Evolutionary conservation across 2,888 invertebrate genomes (phyloP).

Genomic region (Amphipoea lucens): DNA sequence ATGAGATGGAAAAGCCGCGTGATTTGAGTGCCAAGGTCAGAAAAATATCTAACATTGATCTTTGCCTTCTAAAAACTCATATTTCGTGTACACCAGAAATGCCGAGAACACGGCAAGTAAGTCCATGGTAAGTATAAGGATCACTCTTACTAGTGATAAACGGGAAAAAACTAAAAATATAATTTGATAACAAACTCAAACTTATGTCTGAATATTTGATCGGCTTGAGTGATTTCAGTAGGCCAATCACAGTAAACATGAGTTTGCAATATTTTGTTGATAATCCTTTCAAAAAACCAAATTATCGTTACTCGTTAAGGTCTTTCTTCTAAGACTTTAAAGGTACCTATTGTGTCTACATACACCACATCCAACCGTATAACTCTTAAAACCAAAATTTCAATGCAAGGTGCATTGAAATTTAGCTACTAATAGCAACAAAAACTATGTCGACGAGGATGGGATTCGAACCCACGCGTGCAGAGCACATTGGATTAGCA

Average conservation of each 20-base stretch:
- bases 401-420: background rate
- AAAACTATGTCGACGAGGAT: slow-evolving; percentile 91
- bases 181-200: background rate
- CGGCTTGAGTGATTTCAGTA: background rate
- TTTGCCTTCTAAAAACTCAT: background rate
- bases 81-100: background rate
- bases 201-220: background rate
- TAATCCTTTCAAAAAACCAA: background rate
- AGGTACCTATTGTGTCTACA: background rate
- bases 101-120: background rate
- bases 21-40: background rate
- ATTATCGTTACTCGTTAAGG: background rate
- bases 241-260: background rate
- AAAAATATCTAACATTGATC: background rate
- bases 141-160: background rate
- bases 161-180: too few relatives aligned
- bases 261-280: too few relatives aligned
- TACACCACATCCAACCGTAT: background rate
- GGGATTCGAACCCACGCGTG: slow-evolving; percentile 96
- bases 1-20: background rate
- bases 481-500: slow-evolving; percentile 96
- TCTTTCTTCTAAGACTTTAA: background rate
- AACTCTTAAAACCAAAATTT: background rate
- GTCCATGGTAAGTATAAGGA: background rate
- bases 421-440: background rate